Evolutionary conservation across 2,113 vertebrate genomes (phyloP).

Genomic region (Lethenteron camtschaticum): DNA sequence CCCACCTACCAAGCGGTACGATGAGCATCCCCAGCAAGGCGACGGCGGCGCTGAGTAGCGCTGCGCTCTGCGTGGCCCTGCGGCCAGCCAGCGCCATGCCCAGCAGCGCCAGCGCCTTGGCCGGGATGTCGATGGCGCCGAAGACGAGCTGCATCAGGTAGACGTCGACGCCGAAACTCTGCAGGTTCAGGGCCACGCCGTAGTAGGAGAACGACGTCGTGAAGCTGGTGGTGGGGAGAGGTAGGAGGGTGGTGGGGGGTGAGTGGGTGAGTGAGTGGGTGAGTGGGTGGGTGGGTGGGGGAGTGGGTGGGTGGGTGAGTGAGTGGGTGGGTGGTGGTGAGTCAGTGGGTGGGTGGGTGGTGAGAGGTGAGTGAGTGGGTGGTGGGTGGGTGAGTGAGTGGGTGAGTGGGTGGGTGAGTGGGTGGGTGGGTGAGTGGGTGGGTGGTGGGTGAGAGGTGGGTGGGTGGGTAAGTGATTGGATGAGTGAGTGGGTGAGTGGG

Average conservation of each 20-base stretch:
- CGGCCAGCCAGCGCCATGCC: too few species aligned
- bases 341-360: too few species aligned
- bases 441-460: background rate
- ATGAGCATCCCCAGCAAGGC: constrained; percentile 28
- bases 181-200: constrained; percentile 35
- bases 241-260: background rate
- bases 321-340: too few species aligned
- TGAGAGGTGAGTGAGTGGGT: too few species aligned
- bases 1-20: constrained; percentile 33
- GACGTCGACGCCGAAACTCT: constrained; percentile 36
- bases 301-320: too few species aligned
- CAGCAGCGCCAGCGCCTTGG: constrained; percentile 20
- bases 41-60: constrained; percentile 25
- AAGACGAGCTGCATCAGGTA: constrained; percentile 44
- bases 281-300: too few species aligned
- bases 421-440: too few species aligned
- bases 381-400: too few species aligned
- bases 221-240: constrained; percentile 19
- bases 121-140: constrained; percentile 32
- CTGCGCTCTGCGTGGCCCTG: constrained; percentile 17
- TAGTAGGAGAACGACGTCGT: constrained; percentile 39
- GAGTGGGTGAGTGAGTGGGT: too few species aligned
- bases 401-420: too few species aligned
- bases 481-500: too few species aligned
- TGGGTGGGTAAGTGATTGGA: too few species aligned